phyloP scores from a whole-genome alignment of 2,797 vertebrate genomes.

The Glossophaga mutica region DNA sequence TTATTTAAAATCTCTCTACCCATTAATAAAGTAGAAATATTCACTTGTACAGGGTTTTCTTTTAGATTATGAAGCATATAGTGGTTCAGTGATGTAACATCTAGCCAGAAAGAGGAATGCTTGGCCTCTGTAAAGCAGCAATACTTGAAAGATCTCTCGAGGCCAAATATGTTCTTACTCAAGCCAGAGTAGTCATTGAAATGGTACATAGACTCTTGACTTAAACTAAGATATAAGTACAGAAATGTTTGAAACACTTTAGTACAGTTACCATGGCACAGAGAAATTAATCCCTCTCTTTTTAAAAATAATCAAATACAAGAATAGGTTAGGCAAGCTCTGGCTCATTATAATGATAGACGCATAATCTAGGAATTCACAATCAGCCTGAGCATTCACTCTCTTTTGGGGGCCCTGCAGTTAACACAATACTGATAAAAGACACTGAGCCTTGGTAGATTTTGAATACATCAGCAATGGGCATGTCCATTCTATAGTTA shows the following conservation, averaged over 20 bases:
- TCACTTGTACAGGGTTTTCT: not conserved
- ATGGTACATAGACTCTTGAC: not conserved
- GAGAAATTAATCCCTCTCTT: not conserved
- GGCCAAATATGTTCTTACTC: not conserved
- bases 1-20: not conserved
- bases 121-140: not conserved
- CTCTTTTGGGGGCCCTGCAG: not conserved
- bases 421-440: conserved; percentile 35
- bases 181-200: not conserved
- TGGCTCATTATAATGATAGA: conserved; percentile 39
- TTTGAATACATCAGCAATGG: not conserved
- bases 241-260: conserved; percentile 18
- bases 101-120: not conserved
- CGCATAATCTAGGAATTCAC: conserved; percentile 42
- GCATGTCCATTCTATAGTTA: not conserved
- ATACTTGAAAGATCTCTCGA: not conserved
- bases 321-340: conserved; percentile 39
- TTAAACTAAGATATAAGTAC: not conserved
- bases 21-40: not conserved
- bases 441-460: not conserved
- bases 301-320: conserved; percentile 39
- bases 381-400: conserved; percentile 34
- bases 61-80: not conserved
- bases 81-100: not conserved
- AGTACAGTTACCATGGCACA: not conserved